Conservation (phyloP, 1,140 invertebrate genomes). For the Hydropsyche tenuis region DNA sequence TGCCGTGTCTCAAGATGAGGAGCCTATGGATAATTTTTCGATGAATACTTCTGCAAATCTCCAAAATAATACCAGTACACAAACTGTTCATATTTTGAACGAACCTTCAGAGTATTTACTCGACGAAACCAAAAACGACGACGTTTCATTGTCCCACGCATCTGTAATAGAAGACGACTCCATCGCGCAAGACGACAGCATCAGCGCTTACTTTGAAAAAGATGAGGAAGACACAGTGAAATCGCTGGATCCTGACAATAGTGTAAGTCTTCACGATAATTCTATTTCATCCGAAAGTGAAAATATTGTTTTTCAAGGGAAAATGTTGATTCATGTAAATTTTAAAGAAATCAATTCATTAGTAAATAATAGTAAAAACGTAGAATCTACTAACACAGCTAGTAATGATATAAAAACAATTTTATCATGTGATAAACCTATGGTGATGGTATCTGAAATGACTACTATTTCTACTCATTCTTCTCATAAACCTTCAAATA, state of each 20-base stretch:
- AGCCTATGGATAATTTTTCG: slow-evolving; percentile 61
- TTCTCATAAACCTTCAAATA: slow-evolving; percentile 59
- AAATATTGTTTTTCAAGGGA: slow-evolving; percentile 62
- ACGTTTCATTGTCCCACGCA: slow-evolving; percentile 56
- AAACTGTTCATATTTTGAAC: background rate
- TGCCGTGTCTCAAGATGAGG: slow-evolving; percentile 75
- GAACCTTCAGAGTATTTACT: background rate
- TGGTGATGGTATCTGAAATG: slow-evolving; percentile 65
- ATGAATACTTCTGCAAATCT: slow-evolving; percentile 32
- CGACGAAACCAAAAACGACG: background rate
- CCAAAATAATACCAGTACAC: slow-evolving; percentile 37
- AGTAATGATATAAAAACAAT: slow-evolving; percentile 23
- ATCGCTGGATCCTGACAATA: slow-evolving; percentile 62
- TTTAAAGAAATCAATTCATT: slow-evolving; percentile 63
- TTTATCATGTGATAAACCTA: slow-evolving; percentile 54
- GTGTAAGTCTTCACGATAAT: slow-evolving; percentile 63
- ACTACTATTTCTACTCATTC: slow-evolving; percentile 51
- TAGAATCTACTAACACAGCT: slow-evolving; percentile 43
- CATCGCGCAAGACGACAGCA: slow-evolving; percentile 58
- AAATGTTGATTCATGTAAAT: slow-evolving; percentile 63
- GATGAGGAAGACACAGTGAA: slow-evolving; percentile 63
- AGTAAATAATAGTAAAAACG: slow-evolving; percentile 50
- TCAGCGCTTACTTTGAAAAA: slow-evolving; percentile 58
- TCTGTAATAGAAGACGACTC: slow-evolving; percentile 53
- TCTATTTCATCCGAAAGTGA: slow-evolving; percentile 61